A percentile compares a stretch with the other conserved stretches of the same genome.
Evolutionary conservation across 2,113 vertebrate genomes (phyloP).

Genomic region (Castor canadensis): DNA sequence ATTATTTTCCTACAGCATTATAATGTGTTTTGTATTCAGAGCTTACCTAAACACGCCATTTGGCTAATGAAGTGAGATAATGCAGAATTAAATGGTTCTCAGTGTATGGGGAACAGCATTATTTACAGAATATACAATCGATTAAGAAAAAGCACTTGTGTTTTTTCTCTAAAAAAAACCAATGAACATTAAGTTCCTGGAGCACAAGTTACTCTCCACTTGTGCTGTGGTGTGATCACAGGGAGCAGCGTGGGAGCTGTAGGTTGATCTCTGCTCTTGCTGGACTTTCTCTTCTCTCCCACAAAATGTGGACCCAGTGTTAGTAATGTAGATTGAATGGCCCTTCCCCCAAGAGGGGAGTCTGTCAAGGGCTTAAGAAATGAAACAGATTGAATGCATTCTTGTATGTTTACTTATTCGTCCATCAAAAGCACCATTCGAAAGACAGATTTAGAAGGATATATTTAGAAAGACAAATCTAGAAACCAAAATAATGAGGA

Average conservation of each 20-base stretch:
- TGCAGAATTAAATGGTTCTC: constrained; percentile 77
- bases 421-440: background rate
- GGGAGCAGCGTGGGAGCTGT: too few relatives aligned
- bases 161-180: constrained; percentile 71
- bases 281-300: background rate
- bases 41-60: constrained; percentile 67
- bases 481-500: background rate
- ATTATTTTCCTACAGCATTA: constrained; percentile 59
- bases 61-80: constrained; percentile 79
- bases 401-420: background rate
- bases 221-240: constrained; percentile 31
- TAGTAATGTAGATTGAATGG: background rate
- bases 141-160: background rate
- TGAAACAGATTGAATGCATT: background rate
- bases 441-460: constrained; percentile 3
- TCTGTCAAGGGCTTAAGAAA: background rate
- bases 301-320: background rate
- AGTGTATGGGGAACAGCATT: constrained; percentile 73
- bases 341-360: background rate
- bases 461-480: constrained; percentile 18
- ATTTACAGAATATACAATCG: constrained; percentile 73
- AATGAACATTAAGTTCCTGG: constrained; percentile 68
- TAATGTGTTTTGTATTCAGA: constrained; percentile 48
- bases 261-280: background rate
- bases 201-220: constrained; percentile 1